phyloP scores from a whole-genome alignment of 2,888 invertebrate species.

The Acanthopleura granulata region DNA sequence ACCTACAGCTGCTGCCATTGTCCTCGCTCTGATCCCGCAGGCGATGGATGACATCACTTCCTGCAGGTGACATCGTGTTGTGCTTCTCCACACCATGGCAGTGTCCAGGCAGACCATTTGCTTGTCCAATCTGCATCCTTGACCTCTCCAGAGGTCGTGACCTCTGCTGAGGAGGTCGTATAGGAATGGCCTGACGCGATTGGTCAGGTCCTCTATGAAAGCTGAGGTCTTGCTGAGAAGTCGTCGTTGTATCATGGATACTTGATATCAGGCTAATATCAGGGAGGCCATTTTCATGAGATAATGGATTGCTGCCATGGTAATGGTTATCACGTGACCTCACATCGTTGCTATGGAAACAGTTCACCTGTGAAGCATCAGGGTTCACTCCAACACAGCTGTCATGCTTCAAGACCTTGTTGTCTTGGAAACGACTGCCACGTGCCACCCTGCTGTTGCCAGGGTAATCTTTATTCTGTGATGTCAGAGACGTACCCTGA shows the following conservation, averaged over 20 bases:
- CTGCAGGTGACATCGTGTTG: not conserved
- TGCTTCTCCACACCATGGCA: not conserved
- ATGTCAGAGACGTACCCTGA: no score
- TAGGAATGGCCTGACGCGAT: conserved; percentile 29
- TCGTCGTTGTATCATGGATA: conserved; percentile 1
- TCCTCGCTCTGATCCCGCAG: not conserved
- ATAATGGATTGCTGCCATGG: not conserved
- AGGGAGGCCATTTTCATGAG: not conserved
- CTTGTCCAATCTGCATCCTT: not conserved
- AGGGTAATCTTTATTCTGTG: no score
- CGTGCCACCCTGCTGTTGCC: no score
- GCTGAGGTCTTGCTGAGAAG: not conserved
- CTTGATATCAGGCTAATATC: conserved; percentile 5
- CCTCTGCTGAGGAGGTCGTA: conserved; percentile 45
- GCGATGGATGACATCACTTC: not conserved
- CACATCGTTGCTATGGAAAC: no score
- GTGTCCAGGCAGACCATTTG: not conserved
- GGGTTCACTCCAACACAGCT: no score
- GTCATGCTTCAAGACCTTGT: no score
- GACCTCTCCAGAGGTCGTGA: not conserved
- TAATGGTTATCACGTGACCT: not conserved
- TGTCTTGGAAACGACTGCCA: no score
- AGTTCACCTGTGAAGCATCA: no score
- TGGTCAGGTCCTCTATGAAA: not conserved
- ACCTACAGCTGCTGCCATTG: not conserved